Evolutionary conservation across 2,888 invertebrate genomes (phyloP).

Genomic region (Tuta absoluta): DNA sequence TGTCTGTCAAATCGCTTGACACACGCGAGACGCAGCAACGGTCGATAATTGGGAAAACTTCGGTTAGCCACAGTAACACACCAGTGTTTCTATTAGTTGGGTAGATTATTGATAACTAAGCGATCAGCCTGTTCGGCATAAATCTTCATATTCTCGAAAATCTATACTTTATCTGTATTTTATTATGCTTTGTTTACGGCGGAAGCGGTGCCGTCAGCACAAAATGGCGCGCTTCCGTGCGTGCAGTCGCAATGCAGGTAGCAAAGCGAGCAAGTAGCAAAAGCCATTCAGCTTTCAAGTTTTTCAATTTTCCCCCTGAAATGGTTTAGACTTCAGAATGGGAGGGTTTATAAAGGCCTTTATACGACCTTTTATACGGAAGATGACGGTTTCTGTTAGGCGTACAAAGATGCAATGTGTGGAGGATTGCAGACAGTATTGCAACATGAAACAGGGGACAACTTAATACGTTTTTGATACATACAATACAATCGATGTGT

Average conservation of each 20-base stretch:
- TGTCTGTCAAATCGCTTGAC: no score
- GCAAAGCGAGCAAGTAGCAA: neutral
- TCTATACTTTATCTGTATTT: neutral
- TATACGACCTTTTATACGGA: constrained; percentile 2
- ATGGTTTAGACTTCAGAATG: constrained; percentile 5
- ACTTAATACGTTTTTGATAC: no score
- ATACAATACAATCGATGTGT: no score
- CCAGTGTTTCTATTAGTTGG: no score
- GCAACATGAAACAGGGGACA: no score
- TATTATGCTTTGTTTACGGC: neutral
- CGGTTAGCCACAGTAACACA: no score
- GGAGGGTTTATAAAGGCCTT: constrained; percentile 6
- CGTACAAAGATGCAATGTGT: neutral
- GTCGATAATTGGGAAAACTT: no score
- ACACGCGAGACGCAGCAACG: no score
- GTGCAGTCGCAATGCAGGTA: constrained; percentile 12
- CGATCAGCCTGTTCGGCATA: no score
- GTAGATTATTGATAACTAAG: no score
- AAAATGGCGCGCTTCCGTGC: constrained; percentile 24
- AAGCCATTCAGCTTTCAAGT: constrained; percentile 5
- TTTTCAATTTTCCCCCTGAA: constrained; percentile 19
- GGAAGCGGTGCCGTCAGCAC: constrained; percentile 16
- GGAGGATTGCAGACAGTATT: neutral
- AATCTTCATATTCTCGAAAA: neutral
- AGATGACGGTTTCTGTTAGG: neutral